Base-by-base conservation (phyloP, 2,888 invertebrate species). In the Orthosia cruda region DNA sequence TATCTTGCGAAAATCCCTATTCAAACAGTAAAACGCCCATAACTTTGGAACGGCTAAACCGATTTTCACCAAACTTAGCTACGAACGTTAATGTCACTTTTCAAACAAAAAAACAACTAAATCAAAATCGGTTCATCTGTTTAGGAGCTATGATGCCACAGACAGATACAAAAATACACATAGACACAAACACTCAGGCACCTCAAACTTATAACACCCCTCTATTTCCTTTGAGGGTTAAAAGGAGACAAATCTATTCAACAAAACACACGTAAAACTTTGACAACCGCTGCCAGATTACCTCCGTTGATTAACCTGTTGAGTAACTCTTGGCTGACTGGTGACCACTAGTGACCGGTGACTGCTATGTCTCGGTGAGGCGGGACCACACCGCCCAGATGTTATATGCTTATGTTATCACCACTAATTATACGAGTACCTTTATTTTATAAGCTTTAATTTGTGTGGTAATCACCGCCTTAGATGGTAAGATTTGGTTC, bases 271-370 rank as follows among this genome's bases (percentile, higher is more conserved):
- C 32, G n/a, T 3, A 23, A 40, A 59, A 73, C 59, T 81, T 83
- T 83, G 85, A 77, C 32, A 64, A 2, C 26, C 77, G 9, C 57
- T 9, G 50, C 1, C 9, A 59, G 69, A 84, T 84, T 61, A 82
- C 69, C 71, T 59, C 7, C 55, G 77, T 81, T 77, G 85, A 83
- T 84, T 54, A 83, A 83, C 82, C 82, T 61, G 82, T 83, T 73
- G 54, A 77, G 77, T 77, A 59, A 70, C 57, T 82, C 71, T 52
- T 45, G 66, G 71, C 12, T 69, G 71, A 71, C 58, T 68, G 23
- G 71, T 15, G 57, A 45, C 23, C 61, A n/a, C 59, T n/a, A 7
- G 18, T 52, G 49, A 23, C 45, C 63, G 26, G 69, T 40, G 70
- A 50, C 75, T 20, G 20, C 71, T 63, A 26, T 26, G 32, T 32